A percentile compares a stretch with the other conserved stretches of the same genome.
Evolutionary conservation across 2,113 vertebrate genomes (phyloP).

Genomic region (Rhodinocichla rosea): DNA sequence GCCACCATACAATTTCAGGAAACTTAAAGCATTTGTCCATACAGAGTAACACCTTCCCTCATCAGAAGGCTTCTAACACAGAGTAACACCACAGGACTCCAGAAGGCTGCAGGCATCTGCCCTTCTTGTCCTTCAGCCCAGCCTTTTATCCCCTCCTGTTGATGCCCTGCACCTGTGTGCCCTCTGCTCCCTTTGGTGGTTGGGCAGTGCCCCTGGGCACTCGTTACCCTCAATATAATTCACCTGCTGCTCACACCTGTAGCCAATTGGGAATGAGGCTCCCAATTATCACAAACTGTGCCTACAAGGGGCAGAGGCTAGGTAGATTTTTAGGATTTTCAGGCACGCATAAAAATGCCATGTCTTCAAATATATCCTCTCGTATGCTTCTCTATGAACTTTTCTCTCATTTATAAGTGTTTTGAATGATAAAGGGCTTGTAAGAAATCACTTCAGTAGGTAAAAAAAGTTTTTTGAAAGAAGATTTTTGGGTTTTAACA

Average conservation of each 20-base stretch:
- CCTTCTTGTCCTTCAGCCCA: not conserved
- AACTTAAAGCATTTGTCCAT: not conserved
- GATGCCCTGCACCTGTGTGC: not conserved
- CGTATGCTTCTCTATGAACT: not conserved
- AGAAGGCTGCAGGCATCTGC: not conserved
- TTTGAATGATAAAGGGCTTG: not conserved
- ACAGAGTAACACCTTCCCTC: not conserved
- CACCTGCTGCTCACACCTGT: not conserved
- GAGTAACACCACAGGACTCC: accelerated
- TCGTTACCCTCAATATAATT: accelerated
- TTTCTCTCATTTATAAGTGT: not conserved
- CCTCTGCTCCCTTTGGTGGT: not conserved
- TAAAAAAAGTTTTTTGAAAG: not conserved
- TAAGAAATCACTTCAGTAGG: not conserved
- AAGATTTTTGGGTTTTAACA: not conserved
- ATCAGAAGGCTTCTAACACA: not conserved
- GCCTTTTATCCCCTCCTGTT: not conserved
- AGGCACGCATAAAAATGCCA: not conserved
- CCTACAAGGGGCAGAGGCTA: not conserved
- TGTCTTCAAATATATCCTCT: not conserved
- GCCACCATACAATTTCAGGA: not conserved
- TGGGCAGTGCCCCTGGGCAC: not conserved
- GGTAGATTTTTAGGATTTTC: not conserved
- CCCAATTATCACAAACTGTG: not conserved
- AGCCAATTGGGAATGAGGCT: not conserved